A percentile compares a stretch with the other conserved stretches of the same genome.
Conservation (phyloP, 2,888 invertebrate genomes). For the Lacanobia oleracea region DNA sequence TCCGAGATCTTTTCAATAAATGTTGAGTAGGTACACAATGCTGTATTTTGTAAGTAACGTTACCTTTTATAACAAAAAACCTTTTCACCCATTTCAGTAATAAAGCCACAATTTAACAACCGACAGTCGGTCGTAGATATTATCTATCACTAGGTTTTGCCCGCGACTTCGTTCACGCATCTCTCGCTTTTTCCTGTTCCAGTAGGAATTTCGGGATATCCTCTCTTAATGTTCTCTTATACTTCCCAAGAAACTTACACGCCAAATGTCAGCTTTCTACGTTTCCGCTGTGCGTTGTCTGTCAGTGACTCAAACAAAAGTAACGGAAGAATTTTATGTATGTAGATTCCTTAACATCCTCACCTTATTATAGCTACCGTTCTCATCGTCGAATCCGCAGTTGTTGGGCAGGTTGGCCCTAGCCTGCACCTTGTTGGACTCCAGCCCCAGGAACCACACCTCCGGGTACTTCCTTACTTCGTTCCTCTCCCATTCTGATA, state of each 20-base stretch:
- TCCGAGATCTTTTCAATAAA: constrained; percentile 6
- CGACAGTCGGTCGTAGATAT: too few relatives aligned
- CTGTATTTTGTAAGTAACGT: background rate
- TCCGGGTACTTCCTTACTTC: constrained; percentile 98
- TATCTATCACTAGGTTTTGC: too few relatives aligned
- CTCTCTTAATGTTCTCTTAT: too few relatives aligned
- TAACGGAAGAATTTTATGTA: too few relatives aligned
- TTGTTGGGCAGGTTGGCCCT: constrained; percentile 95
- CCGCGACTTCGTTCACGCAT: too few relatives aligned
- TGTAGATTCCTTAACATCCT: constrained; percentile 56
- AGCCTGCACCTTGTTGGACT: constrained; percentile 96
- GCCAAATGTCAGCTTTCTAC: too few relatives aligned
- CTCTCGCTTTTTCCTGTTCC: too few relatives aligned
- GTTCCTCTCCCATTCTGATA: constrained; percentile 97
- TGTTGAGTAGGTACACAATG: background rate
- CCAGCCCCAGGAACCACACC: constrained; percentile 97
- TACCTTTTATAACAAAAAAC: background rate
- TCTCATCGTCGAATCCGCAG: constrained; percentile 97
- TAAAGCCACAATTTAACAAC: background rate
- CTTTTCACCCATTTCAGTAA: background rate
- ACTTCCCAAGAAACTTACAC: too few relatives aligned
- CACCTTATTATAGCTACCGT: constrained; percentile 98
- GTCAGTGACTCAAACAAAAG: too few relatives aligned
- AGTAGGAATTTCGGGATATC: too few relatives aligned
- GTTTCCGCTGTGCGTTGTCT: too few relatives aligned